A percentile compares a stretch with the other conserved stretches of the same genome.
Conservation (phyloP, 2,888 invertebrate genomes). For the Cheilosia grossa region DNA sequence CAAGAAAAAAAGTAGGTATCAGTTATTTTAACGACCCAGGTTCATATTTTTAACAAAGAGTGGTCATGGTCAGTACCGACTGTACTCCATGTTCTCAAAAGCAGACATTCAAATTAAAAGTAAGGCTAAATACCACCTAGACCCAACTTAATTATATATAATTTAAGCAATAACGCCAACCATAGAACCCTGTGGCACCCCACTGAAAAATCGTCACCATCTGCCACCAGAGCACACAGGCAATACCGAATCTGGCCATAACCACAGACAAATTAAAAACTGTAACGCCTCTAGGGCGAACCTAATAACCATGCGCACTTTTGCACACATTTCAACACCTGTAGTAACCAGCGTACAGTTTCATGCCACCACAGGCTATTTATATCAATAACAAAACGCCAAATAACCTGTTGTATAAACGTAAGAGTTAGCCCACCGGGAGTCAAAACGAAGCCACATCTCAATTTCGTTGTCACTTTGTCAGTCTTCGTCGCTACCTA, state of each 20-base stretch:
- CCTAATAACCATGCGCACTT: neutral
- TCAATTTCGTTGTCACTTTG: neutral
- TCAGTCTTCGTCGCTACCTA: neutral
- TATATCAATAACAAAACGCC: neutral
- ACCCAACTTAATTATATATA: constrained; percentile 8
- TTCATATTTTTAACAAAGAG: too few relatives aligned
- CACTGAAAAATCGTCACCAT: constrained; percentile 32
- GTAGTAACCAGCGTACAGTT: constrained; percentile 21
- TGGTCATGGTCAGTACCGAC: too few relatives aligned
- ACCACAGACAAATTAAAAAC: constrained; percentile 23
- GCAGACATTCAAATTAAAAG: too few relatives aligned
- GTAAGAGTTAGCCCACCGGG: neutral
- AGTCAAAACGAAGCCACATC: neutral
- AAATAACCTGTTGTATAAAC: neutral
- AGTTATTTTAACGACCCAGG: too few relatives aligned
- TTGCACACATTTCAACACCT: constrained; percentile 45
- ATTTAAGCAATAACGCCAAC: constrained; percentile 8
- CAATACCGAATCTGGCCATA: constrained; percentile 21
- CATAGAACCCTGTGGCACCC: constrained; percentile 20
- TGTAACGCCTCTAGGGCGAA: constrained; percentile 27
- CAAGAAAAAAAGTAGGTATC: too few relatives aligned
- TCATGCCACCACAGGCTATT: constrained; percentile 26
- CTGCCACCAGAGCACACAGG: constrained; percentile 36
- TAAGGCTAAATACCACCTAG: neutral
- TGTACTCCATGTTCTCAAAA: too few relatives aligned